Evolutionary conservation across 2,113 vertebrate species (phyloP), one percentile per base, ranked within the genome.

Genomic region (Pseudorasbora parva): DNA sequence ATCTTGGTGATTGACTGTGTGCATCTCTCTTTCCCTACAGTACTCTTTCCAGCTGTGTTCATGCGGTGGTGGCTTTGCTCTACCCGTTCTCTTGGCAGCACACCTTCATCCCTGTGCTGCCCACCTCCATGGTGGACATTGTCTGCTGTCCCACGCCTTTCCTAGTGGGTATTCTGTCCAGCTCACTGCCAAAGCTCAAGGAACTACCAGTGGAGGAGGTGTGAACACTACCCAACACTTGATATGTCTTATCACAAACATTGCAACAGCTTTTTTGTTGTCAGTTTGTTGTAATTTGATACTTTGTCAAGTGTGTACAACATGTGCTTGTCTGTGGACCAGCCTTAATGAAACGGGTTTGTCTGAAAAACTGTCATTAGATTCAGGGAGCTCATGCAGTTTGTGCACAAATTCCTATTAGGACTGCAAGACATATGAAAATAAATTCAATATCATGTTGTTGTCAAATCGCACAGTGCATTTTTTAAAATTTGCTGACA

Each of bases 1-100:
- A 27, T 27, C 21, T 47, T 74, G 17, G 14, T 88, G 80, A 88
- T 60, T 86, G 59, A 87, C 45, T 73, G 8, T 73, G 57, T 74
- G n/a, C 83, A 49, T 72, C 86, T 82, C 74, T 51, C 74, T 72
- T 90, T 84, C 62, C 86, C 90, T 68, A 19, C 89, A 99, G 98
- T 87, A 98, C 96, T 69, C 94, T 99, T 82, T 99, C 98, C n/a
- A 98, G 96, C 93, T 99, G 97, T 88, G 97, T 97, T n/a, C 98
- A 97, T 0, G 98, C 98, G 0, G 96, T 98, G 88, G 98, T 99
- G 87, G 98, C 98, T 66, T 92, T 99, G 92, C 97, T 99, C 62
- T 99, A 99, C 92, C 98, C 98, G 2, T 99, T 99, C 94, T 99
- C 98, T 90, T 99, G 98, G 98, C 98, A 99, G 89, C 98, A 99